phyloP scores from a whole-genome alignment of 2,888 invertebrate genomes.

The Andrena flavipes region DNA sequence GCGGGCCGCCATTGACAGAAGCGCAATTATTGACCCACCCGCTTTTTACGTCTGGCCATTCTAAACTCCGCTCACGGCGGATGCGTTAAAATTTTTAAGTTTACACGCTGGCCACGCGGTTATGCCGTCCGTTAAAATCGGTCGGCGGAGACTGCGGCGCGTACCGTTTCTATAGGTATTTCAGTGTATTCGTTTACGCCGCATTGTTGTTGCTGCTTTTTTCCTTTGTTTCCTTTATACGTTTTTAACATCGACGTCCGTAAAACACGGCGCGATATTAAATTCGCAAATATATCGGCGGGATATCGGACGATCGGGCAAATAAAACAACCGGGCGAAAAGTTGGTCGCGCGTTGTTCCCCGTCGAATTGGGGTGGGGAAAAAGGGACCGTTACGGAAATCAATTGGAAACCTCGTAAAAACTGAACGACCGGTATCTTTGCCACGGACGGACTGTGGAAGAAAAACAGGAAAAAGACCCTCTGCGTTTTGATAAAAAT shows the following conservation, averaged over 20 bases:
- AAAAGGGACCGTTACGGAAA: conserved; percentile 8
- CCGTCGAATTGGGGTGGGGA: neutral
- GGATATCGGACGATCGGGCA: conserved; percentile 30
- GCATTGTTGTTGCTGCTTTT: conserved; percentile 13
- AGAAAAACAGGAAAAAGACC: conserved; percentile 2
- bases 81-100: conserved; percentile 60
- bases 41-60: conserved; percentile 60
- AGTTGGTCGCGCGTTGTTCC: conserved; percentile 34
- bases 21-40: conserved; percentile 63
- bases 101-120: conserved; percentile 17
- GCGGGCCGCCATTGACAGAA: conserved; percentile 32
- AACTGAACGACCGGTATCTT: conserved; percentile 31
- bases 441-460: neutral
- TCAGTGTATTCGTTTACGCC: neutral
- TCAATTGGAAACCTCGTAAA: conserved; percentile 26
- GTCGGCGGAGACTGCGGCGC: conserved; percentile 6
- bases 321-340: conserved; percentile 29
- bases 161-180: neutral
- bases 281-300: conserved; percentile 49
- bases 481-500: neutral
- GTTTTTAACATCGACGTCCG: conserved; percentile 4
- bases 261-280: conserved; percentile 30
- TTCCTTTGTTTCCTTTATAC: conserved; percentile 18
- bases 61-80: conserved; percentile 41
- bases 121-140: conserved; percentile 39